These are phyloP conservation scores for Dryoscopus gambensis DNA, from an alignment of 2,113 vertebrate species.

Conservation along the genomic window DNA sequence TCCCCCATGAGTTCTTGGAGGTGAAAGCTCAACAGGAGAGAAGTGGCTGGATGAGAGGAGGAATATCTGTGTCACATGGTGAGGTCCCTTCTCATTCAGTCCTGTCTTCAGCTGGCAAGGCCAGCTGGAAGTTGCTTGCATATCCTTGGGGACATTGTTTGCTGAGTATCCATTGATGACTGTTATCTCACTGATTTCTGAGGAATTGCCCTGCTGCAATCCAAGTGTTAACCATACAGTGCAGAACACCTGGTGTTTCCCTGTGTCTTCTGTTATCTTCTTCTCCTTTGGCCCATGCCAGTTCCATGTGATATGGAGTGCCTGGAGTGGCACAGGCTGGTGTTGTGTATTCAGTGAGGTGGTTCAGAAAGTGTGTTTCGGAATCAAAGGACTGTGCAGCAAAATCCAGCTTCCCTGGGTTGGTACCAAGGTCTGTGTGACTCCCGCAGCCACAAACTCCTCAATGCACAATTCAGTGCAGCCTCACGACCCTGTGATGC, in stretches of 20 bases:
- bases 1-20: background rate
- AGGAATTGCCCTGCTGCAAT: background rate
- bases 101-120: background rate
- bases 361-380: background rate
- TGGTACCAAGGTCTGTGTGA: background rate
- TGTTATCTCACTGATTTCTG: background rate
- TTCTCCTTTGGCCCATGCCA: background rate
- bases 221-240: fast-evolving
- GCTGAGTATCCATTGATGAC: background rate
- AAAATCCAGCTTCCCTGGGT: background rate
- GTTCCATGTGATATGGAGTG: fast-evolving
- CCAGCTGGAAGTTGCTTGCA: background rate
- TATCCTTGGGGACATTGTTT: background rate
- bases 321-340: background rate
- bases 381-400: background rate
- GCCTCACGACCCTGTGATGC: fast-evolving
- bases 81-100: background rate
- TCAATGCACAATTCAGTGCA: fast-evolving
- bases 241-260: background rate
- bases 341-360: background rate
- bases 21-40: background rate
- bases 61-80: background rate
- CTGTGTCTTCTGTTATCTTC: background rate
- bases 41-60: background rate
- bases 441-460: background rate